These are phyloP conservation scores for Siphlonurus alternatus DNA, from an alignment of 2,888 invertebrate species.

Conservation along the genomic window DNA sequence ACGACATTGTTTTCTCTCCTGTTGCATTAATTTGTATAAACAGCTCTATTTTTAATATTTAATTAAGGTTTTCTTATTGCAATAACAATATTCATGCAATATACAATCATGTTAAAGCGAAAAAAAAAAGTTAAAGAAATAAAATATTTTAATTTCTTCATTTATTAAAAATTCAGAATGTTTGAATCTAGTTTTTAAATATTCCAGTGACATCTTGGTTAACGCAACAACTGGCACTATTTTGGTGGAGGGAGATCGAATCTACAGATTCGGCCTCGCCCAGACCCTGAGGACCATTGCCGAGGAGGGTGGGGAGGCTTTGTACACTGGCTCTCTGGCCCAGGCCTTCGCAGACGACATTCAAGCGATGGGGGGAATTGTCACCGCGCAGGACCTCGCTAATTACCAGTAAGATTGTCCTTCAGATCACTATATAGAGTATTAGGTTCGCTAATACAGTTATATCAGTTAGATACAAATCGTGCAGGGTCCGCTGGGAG, in stretches of 20 bases:
- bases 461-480: neutral
- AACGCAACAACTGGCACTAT: slow-evolving; percentile 43
- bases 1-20: too few relatives aligned
- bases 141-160: too few relatives aligned
- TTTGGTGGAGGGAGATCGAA: slow-evolving; percentile 42
- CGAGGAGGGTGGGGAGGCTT: slow-evolving; percentile 44
- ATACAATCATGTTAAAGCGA: too few relatives aligned
- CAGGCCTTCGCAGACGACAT: slow-evolving; percentile 51
- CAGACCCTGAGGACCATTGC: slow-evolving; percentile 51
- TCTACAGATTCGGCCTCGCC: slow-evolving; percentile 46
- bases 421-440: too few relatives aligned
- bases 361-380: slow-evolving; percentile 48
- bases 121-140: too few relatives aligned
- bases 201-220: too few relatives aligned
- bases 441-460: neutral
- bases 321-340: slow-evolving; percentile 59
- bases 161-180: too few relatives aligned
- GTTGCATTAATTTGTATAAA: too few relatives aligned
- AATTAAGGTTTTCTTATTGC: too few relatives aligned
- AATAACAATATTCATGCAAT: too few relatives aligned
- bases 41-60: too few relatives aligned
- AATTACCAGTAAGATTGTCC: slow-evolving; percentile 48
- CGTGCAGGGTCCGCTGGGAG: slow-evolving; percentile 17
- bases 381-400: slow-evolving; percentile 58
- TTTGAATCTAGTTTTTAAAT: too few relatives aligned